These are phyloP conservation scores for Tinea semifulvella DNA, from an alignment of 2,888 invertebrate species.

Conservation along the genomic window DNA sequence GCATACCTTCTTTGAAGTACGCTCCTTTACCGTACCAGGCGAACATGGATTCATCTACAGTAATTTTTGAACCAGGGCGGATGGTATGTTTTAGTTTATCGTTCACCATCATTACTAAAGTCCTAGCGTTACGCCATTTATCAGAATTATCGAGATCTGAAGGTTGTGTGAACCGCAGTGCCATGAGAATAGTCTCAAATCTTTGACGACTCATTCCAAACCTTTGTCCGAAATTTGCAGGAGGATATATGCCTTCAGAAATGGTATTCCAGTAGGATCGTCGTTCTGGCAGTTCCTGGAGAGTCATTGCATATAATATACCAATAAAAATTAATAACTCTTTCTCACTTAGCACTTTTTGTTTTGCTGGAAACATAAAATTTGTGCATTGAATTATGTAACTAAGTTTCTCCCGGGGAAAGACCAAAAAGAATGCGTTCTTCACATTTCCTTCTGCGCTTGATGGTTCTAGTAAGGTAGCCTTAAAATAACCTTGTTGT, in stretches of 20 bases:
- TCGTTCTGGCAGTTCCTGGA: slow-evolving; percentile 14
- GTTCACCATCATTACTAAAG: slow-evolving; percentile 13
- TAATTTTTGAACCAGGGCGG: slow-evolving; percentile 12
- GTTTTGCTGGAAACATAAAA: slow-evolving; percentile 12
- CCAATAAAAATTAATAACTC: slow-evolving; percentile 13
- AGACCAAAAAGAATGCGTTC: no score
- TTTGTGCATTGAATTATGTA: slow-evolving; percentile 12
- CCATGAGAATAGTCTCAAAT: slow-evolving; percentile 14
- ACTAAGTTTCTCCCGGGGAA: no score
- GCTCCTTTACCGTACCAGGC: slow-evolving; percentile 16
- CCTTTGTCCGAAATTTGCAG: slow-evolving; percentile 14
- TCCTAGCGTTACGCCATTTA: slow-evolving; percentile 13
- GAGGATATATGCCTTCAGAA: slow-evolving; percentile 14
- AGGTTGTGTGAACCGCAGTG: slow-evolving; percentile 14
- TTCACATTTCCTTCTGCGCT: no score
- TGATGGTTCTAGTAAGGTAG: no score
- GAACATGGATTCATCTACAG: slow-evolving; percentile 11
- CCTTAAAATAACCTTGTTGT: slow-evolving; percentile 12
- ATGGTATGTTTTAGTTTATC: slow-evolving; percentile 12
- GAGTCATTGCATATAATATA: slow-evolving; percentile 14
- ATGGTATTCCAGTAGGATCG: slow-evolving; percentile 13
- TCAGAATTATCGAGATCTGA: no score
- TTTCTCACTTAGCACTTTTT: slow-evolving; percentile 13
- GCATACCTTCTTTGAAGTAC: slow-evolving; percentile 15
- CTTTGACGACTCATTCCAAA: slow-evolving; percentile 15